Conservation (phyloP, 1,140 invertebrate genomes). For the Zaprionus lachaisei region DNA sequence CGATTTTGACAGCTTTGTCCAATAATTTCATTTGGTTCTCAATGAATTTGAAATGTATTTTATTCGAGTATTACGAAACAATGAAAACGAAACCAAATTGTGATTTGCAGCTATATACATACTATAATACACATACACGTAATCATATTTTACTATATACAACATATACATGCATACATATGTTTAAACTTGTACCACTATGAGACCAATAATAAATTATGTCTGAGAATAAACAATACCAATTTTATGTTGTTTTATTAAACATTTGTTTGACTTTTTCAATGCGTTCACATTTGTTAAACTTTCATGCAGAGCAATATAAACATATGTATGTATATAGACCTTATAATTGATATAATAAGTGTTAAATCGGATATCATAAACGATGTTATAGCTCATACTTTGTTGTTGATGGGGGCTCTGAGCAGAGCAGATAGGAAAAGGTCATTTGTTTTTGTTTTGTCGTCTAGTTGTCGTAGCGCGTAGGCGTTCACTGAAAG, state of each 20-base stretch:
- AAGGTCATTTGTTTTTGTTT: conserved; percentile 30
- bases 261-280: conserved; percentile 27
- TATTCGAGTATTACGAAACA: conserved; percentile 50
- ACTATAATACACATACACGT: conserved; percentile 37
- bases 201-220: conserved; percentile 74
- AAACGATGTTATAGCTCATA: not conserved
- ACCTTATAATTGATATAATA: not conserved
- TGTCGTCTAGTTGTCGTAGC: conserved; percentile 12
- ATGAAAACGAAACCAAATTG: conserved; percentile 52
- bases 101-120: conserved; percentile 65
- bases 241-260: conserved; percentile 75
- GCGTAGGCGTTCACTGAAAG: conserved; percentile 24
- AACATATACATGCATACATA: conserved; percentile 65
- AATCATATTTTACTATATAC: conserved; percentile 40
- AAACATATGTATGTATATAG: conserved; percentile 53
- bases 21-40: conserved; percentile 7
- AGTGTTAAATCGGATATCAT: not conserved
- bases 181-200: conserved; percentile 68
- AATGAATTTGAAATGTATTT: conserved; percentile 18
- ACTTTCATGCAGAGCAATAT: conserved; percentile 9
- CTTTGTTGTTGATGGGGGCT: not conserved
- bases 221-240: conserved; percentile 55
- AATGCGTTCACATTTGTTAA: not conserved
- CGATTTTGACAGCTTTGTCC: conserved; percentile 22
- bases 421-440: conserved; percentile 18